These are phyloP conservation scores for Pseudomyrmex gracilis DNA, from an alignment of 1,140 invertebrate species.

Conservation along the genomic window DNA sequence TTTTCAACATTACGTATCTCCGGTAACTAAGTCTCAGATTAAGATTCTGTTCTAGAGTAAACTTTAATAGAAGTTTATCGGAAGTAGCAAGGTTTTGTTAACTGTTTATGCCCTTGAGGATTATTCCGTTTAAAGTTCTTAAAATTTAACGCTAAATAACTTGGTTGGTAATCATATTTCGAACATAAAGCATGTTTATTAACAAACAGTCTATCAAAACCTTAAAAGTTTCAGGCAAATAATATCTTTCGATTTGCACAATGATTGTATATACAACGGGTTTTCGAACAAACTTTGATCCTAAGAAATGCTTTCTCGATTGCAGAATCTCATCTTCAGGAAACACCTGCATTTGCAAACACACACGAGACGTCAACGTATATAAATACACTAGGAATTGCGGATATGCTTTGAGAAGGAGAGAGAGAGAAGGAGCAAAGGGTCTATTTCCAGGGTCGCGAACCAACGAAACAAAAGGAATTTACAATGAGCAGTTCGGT, in stretches of 20 bases:
- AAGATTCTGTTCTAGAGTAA: constrained; percentile 24
- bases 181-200: constrained; percentile 12
- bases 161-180: constrained; percentile 5
- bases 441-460: constrained; percentile 37
- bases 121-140: constrained; percentile 11
- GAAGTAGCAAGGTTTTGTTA: constrained; percentile 24
- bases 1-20: constrained; percentile 37
- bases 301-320: neutral
- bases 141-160: constrained; percentile 1
- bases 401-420: neutral
- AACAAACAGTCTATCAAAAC: constrained; percentile 8
- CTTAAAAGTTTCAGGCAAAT: neutral
- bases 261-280: neutral
- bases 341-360: constrained; percentile 10
- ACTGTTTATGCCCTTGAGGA: neutral
- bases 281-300: neutral
- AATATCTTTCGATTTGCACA: neutral
- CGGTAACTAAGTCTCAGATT: constrained; percentile 33
- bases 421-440: neutral
- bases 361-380: constrained; percentile 11
- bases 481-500: constrained; percentile 47
- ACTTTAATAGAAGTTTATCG: constrained; percentile 45
- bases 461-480: constrained; percentile 56
- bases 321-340: constrained; percentile 26
- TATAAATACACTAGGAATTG: constrained; percentile 31